Base-by-base conservation (phyloP, 2,888 invertebrate species). In the Gymnosoma rotundatum region DNA sequence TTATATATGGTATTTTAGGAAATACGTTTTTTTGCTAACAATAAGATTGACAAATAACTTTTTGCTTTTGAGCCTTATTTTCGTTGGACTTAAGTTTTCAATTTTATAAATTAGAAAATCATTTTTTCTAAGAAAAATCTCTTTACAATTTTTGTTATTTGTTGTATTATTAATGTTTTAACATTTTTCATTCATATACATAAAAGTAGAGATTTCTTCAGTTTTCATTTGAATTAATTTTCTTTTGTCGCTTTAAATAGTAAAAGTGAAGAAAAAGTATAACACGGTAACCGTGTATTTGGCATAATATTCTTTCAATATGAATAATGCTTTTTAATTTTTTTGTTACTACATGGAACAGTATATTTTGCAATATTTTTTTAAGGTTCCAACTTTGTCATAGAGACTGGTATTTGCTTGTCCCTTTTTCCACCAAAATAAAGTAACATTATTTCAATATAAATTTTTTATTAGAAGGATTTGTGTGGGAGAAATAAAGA, bases 311-410 rank as follows among this genome's bases (percentile, higher is more conserved):
- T 18, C 38, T 50, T 20, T 14, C 10, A 14, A 0, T 12, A 42
- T 2, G 42, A 42, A 14, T 8, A 9, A 16, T 12, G 14, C 14
- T 20, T 50, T 63, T 70, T 58, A 52, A 32, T 32, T 32, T 32
- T 32, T 32, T 6, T 5, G 2, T 32, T 32, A n/a, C n/a, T 5
- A 32, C 6, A 32, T 32, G 2, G 32, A 45, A 48, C 54, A 42
- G 9, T 7, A n/a, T 52, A 42, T 73, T 50, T 36, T 20, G n/a
- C 63, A 54, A 25, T 42, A 54, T 42, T 61, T 36, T 74, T 18
- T 45, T 25, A 50, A 63, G 21, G 50, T 63, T 63, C 54, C 18
- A 63, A 73, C 42, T 25, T 63, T 63, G 61, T 38, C 9, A n/a
- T 63, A 38, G n/a, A 21, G n/a, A 9, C 14, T 54, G 3, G 0